Evolutionary conservation across 2,888 invertebrate species (phyloP).

Genomic region (Trachelus tabidus): DNA sequence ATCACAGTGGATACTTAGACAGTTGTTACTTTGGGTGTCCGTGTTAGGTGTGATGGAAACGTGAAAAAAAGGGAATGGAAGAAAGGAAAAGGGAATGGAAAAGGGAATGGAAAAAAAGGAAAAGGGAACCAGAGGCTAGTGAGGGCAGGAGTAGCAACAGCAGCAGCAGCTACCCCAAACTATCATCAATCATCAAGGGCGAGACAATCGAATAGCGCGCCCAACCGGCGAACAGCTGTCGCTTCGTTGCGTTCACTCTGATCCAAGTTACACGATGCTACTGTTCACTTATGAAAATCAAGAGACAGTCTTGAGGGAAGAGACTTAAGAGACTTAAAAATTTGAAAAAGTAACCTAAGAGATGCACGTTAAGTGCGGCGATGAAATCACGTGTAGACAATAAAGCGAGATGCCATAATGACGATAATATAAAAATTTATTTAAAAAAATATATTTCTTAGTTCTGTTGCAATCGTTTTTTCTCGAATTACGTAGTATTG

Average conservation of each 20-base stretch:
- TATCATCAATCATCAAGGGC: slow-evolving; percentile 72
- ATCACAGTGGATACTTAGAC: neutral
- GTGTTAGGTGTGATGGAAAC: neutral
- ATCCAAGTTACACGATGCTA: slow-evolving; percentile 53
- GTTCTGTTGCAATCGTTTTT: neutral
- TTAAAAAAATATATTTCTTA: neutral
- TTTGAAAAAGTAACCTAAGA: neutral
- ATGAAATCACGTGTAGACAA: no score
- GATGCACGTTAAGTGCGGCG: neutral
- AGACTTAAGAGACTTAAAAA: neutral
- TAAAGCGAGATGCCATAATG: neutral
- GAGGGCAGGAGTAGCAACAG: slow-evolving; percentile 36
- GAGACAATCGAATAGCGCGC: slow-evolving; percentile 70
- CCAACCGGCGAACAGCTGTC: slow-evolving; percentile 70
- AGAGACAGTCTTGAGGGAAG: neutral
- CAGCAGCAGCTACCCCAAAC: slow-evolving; percentile 67
- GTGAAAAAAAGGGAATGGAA: slow-evolving; percentile 15
- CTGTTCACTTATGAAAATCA: slow-evolving; percentile 28
- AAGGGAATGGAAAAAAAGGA: slow-evolving; percentile 6
- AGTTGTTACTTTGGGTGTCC: neutral
- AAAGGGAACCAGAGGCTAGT: slow-evolving; percentile 6
- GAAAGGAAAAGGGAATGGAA: slow-evolving; percentile 9
- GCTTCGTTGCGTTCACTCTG: slow-evolving; percentile 63
- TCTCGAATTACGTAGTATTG: neutral
- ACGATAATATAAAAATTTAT: neutral